Evolutionary conservation across 2,797 vertebrate species (phyloP).

Genomic region (Cynopterus sphinx): DNA sequence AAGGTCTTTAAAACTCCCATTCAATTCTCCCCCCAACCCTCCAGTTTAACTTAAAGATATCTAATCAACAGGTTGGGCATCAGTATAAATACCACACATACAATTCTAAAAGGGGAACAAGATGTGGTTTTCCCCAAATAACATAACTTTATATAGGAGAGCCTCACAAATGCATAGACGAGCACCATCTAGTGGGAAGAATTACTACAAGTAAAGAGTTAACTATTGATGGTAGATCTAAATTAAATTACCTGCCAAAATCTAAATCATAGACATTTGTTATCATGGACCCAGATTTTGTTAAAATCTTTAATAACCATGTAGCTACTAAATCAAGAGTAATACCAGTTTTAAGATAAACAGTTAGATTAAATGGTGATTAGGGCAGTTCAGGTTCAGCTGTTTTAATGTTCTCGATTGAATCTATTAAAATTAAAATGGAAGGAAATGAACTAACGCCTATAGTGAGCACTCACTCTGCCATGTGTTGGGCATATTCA

Average conservation of each 20-base stretch:
- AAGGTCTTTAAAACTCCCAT: constrained; percentile 8
- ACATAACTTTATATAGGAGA: background rate
- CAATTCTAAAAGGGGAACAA: constrained; percentile 30
- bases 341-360: background rate
- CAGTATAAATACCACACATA: constrained; percentile 21
- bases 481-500: background rate
- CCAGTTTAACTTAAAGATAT: constrained; percentile 18
- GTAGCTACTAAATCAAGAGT: background rate
- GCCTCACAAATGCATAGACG: background rate
- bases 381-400: background rate
- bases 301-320: constrained; percentile 3
- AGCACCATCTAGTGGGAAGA: constrained; percentile 68
- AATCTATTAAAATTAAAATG: background rate
- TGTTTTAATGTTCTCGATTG: background rate
- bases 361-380: background rate
- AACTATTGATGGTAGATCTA: background rate
- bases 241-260: background rate
- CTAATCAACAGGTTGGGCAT: background rate
- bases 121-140: background rate
- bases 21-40: background rate
- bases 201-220: constrained; percentile 13
- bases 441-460: background rate
- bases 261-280: background rate
- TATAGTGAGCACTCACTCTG: background rate
- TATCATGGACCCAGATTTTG: background rate